Conservation (phyloP, 2,113 vertebrate genomes). For the Pampusana beccarii region DNA sequence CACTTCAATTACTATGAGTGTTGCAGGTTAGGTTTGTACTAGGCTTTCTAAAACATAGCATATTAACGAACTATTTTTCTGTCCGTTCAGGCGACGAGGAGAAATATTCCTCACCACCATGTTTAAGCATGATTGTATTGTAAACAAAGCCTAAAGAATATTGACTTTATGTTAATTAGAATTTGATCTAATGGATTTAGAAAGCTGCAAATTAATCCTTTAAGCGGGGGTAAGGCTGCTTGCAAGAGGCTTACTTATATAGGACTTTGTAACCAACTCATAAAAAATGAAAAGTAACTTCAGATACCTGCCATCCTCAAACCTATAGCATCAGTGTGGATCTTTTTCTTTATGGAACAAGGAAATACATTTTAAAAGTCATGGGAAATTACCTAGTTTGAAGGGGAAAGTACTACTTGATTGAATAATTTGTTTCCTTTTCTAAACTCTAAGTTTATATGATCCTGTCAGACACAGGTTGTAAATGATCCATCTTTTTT, state of each 20-base stretch:
- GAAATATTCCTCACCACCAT: neutral
- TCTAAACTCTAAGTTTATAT: neutral
- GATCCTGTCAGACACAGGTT: neutral
- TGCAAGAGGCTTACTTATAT: neutral
- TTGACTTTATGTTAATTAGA: conserved; percentile 45
- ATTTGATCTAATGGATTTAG: conserved; percentile 44
- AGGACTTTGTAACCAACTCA: neutral
- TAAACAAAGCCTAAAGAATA: conserved; percentile 22
- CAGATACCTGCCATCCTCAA: neutral
- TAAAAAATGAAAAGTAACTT: neutral
- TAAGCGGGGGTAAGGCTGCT: neutral
- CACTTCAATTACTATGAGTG: neutral
- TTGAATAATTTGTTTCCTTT: neutral
- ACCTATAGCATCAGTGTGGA: neutral
- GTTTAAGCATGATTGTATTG: conserved; percentile 42
- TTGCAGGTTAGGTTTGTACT: neutral
- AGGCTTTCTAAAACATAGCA: neutral
- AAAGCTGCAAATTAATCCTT: conserved; percentile 1
- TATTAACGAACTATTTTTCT: conserved; percentile 11
- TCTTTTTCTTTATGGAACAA: neutral
- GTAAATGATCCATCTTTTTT: neutral
- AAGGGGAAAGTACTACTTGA: neutral
- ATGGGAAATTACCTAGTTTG: neutral
- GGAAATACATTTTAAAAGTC: neutral
- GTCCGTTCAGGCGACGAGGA: neutral